Conservation (phyloP, 2,797 vertebrate genomes). For the Natrix natrix region DNA sequence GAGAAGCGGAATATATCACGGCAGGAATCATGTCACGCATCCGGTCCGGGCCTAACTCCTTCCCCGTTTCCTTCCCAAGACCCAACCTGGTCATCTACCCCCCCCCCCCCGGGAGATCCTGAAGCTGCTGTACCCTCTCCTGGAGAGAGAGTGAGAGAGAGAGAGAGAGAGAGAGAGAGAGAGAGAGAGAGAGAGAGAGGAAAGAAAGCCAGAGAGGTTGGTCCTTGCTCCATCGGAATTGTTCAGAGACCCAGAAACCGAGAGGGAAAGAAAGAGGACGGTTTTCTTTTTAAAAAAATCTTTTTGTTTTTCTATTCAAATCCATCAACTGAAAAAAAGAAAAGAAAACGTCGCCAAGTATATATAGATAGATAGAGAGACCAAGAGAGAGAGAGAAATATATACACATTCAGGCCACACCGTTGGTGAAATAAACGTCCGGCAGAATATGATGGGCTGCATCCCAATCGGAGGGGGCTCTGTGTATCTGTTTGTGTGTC, state of each 20-base stretch:
- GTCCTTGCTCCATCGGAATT: not conserved
- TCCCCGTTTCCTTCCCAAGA: not conserved
- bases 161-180: not conserved
- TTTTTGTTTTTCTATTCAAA: slow-evolving; percentile 30
- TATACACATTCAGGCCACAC: slow-evolving; percentile 83
- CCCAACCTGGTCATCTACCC: not conserved
- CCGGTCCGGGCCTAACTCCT: not conserved
- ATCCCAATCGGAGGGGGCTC: not conserved
- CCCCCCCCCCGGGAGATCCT: not conserved
- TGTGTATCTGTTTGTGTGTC: not conserved
- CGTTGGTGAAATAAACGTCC: slow-evolving; percentile 64
- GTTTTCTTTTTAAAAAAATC: slow-evolving; percentile 23
- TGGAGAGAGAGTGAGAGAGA: not conserved
- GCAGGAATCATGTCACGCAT: not conserved
- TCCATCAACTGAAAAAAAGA: slow-evolving; percentile 69
- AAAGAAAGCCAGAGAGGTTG: not conserved
- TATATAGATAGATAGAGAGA: not conserved
- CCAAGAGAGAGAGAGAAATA: not conserved
- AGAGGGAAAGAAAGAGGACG: slow-evolving; percentile 61
- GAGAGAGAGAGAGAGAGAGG: not conserved
- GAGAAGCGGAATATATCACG: not conserved
- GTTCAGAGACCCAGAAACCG: slow-evolving; percentile 52
- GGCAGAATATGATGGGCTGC: not conserved
- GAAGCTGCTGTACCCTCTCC: not conserved
- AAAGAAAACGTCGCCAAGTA: slow-evolving; percentile 57